phyloP scores from a whole-genome alignment of 2,797 vertebrate genomes.

The Ptychadena robeensis region DNA sequence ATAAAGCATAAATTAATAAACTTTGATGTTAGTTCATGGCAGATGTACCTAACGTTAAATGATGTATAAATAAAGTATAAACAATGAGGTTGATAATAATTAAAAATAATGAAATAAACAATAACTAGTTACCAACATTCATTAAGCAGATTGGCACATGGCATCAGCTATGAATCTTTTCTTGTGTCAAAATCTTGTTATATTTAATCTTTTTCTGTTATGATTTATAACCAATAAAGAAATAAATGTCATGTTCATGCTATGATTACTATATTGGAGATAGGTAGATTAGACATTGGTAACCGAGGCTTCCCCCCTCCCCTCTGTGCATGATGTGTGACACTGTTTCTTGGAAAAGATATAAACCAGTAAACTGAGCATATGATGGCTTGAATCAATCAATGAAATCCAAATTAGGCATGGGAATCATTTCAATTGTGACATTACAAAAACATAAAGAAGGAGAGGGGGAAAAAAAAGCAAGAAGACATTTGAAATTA shows the following conservation, averaged over 20 bases:
- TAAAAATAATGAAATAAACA: neutral
- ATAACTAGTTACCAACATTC: neutral
- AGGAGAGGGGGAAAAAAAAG: constrained; percentile 41
- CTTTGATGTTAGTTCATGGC: too few species aligned
- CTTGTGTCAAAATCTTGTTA: neutral
- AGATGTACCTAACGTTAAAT: too few species aligned
- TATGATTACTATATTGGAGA: constrained; percentile 85
- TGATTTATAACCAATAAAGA: constrained; percentile 57
- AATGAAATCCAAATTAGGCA: constrained; percentile 38
- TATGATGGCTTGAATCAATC: constrained; percentile 68
- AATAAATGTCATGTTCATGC: constrained; percentile 92
- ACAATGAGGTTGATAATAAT: neutral
- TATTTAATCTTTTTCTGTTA: neutral
- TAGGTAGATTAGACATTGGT: constrained; percentile 88
- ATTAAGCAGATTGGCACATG: neutral
- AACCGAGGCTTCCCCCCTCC: constrained; percentile 81
- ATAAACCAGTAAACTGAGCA: constrained; percentile 80
- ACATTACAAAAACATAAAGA: constrained; percentile 52
- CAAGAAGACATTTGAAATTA: constrained; percentile 69
- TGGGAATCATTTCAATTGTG: constrained; percentile 41
- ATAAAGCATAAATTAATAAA: too few species aligned
- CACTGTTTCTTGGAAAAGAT: constrained; percentile 89
- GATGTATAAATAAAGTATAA: too few species aligned
- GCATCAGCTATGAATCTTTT: neutral
- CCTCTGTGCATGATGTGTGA: constrained; percentile 93